Percentiles rank a stretch among this genome's conserved stretches.
Evolutionary conservation across 2,888 invertebrate species (phyloP).

Genomic region (Nasonovia ribisnigri): DNA sequence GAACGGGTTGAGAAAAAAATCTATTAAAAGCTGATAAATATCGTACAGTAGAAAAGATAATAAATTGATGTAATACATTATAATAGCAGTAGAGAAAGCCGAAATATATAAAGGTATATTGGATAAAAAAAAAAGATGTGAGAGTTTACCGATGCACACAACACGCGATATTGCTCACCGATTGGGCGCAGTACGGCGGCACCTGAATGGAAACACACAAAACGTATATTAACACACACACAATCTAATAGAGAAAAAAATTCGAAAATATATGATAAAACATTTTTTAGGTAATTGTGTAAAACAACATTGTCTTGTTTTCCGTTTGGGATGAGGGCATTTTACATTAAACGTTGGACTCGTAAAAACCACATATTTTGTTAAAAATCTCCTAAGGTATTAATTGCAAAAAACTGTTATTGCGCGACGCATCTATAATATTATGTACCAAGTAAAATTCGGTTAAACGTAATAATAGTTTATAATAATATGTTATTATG

Average conservation of each 20-base stretch:
- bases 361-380: not conserved
- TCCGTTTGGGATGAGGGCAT: not conserved
- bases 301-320: not conserved
- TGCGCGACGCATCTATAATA: not conserved
- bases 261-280: not conserved
- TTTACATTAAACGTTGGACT: not conserved
- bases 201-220: constrained; percentile 72
- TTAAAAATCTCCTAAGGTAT: not conserved
- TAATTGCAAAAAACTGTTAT: not conserved
- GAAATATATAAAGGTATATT: constrained; percentile 54
- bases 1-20: constrained; percentile 14
- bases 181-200: constrained; percentile 94
- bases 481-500: constrained; percentile 7
- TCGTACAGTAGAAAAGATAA: not conserved
- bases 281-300: not conserved
- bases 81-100: constrained; percentile 42
- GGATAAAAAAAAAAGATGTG: constrained; percentile 57
- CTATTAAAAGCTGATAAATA: constrained; percentile 47
- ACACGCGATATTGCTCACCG: constrained; percentile 96
- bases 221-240: constrained; percentile 59
- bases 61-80: not conserved
- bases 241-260: constrained; percentile 33
- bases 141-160: constrained; percentile 88
- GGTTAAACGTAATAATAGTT: not conserved
- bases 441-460: not conserved